A percentile compares a stretch with the other conserved stretches of the same genome.
These are phyloP conservation scores for Ferdinandea cuprea DNA, from an alignment of 2,888 invertebrate species.

Conservation along the genomic window DNA sequence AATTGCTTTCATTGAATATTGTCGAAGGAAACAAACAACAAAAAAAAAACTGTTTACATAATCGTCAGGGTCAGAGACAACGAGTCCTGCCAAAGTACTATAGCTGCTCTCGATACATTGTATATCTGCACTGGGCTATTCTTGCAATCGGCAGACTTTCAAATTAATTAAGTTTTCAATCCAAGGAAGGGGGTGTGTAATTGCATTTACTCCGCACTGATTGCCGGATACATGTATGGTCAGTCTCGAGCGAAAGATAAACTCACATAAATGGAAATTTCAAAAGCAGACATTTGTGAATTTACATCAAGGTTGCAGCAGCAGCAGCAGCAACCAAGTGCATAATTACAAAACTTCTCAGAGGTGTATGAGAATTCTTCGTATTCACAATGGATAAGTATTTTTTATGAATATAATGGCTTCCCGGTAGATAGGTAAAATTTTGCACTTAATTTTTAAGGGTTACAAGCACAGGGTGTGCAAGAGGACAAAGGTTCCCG, in stretches of 20 bases:
- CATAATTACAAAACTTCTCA: not conserved
- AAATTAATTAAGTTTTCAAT: constrained; percentile 42
- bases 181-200: not conserved
- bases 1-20: constrained; percentile 53
- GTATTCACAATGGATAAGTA: no score
- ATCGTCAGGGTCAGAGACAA: constrained; percentile 4
- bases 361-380: not conserved
- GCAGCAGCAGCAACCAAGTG: not conserved
- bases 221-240: not conserved
- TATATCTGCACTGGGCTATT: not conserved
- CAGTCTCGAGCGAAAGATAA: not conserved
- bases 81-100: constrained; percentile 1
- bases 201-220: no score
- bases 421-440: no score
- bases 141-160: constrained; percentile 21
- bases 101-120: not conserved
- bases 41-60: not conserved
- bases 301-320: not conserved
- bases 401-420: no score
- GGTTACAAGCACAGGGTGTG: no score
- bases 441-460: no score
- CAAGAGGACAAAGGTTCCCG: no score
- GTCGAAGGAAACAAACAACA: constrained; percentile 20
- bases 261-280: constrained; percentile 14
- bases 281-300: constrained; percentile 5